phyloP scores from a whole-genome alignment of 2,113 vertebrate species.

The Todiramphus saurophagus region DNA sequence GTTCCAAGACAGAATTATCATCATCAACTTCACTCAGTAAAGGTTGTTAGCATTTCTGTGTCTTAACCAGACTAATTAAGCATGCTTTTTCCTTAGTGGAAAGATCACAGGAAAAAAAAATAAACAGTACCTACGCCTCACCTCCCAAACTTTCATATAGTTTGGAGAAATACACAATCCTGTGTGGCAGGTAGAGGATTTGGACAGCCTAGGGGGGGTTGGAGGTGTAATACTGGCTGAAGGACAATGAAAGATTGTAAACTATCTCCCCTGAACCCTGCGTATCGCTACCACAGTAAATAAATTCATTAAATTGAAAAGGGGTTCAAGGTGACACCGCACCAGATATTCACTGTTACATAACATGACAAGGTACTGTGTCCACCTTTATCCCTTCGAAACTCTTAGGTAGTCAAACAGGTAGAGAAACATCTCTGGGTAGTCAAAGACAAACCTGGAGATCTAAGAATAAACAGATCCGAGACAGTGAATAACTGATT shows the following conservation, averaged over 20 bases:
- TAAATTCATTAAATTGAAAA: not conserved
- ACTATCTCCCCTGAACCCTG: not conserved
- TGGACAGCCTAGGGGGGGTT: not conserved
- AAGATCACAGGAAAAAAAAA: not conserved
- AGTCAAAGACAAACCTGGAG: not conserved
- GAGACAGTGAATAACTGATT: not conserved
- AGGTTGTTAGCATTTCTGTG: conserved; percentile 7
- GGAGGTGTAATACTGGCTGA: not conserved
- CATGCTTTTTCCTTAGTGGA: not conserved
- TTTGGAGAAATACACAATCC: not conserved
- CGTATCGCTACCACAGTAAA: not conserved
- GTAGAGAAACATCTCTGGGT: not conserved
- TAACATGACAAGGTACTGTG: not conserved
- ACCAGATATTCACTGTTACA: not conserved
- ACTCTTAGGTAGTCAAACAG: not conserved
- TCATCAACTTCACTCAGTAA: not conserved
- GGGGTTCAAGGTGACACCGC: not conserved
- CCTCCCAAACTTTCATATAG: not conserved
- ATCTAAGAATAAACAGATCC: not conserved
- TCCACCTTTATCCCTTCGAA: not conserved
- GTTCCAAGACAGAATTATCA: conserved; percentile 13
- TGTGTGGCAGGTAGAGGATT: not conserved
- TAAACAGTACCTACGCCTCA: not conserved
- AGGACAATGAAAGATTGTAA: not conserved
- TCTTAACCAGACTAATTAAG: conserved; percentile 32